Percentiles rank a stretch among this genome's conserved stretches.
Conservation (phyloP, 2,113 vertebrate species). For the Acinonyx jubatus region DNA sequence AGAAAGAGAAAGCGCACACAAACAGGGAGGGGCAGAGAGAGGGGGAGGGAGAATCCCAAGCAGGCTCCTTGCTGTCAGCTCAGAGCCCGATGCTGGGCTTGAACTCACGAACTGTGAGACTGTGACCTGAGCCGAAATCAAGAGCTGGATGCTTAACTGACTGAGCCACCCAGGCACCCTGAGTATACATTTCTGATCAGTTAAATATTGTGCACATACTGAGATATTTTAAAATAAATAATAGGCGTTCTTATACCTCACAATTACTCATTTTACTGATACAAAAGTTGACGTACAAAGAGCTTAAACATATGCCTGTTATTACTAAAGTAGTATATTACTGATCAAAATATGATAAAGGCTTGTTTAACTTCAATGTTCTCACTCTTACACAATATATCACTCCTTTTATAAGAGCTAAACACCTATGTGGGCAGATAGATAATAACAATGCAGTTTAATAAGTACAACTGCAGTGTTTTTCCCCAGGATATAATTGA, state of each 20-base stretch:
- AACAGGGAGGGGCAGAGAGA: too few relatives aligned
- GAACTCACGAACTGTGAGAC: too few relatives aligned
- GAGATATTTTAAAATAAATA: background rate
- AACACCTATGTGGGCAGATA: background rate
- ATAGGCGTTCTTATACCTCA: background rate
- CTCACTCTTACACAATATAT: background rate
- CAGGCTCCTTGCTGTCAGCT: too few relatives aligned
- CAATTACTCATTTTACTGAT: background rate
- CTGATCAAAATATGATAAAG: background rate
- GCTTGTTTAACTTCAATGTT: background rate
- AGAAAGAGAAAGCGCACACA: too few relatives aligned
- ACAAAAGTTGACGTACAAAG: background rate
- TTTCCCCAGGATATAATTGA: background rate
- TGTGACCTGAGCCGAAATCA: too few relatives aligned
- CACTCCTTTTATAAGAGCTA: background rate
- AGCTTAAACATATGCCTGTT: background rate
- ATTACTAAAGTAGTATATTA: background rate
- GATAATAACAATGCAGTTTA: background rate
- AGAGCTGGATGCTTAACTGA: too few relatives aligned
- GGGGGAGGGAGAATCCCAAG: too few relatives aligned
- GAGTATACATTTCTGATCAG: background rate
- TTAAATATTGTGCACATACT: background rate
- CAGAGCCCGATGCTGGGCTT: too few relatives aligned
- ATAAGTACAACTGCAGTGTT: background rate
- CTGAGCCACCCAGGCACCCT: too few relatives aligned